Base-by-base conservation (phyloP, 2,888 invertebrate genomes). In the Cheilosia urbana region DNA sequence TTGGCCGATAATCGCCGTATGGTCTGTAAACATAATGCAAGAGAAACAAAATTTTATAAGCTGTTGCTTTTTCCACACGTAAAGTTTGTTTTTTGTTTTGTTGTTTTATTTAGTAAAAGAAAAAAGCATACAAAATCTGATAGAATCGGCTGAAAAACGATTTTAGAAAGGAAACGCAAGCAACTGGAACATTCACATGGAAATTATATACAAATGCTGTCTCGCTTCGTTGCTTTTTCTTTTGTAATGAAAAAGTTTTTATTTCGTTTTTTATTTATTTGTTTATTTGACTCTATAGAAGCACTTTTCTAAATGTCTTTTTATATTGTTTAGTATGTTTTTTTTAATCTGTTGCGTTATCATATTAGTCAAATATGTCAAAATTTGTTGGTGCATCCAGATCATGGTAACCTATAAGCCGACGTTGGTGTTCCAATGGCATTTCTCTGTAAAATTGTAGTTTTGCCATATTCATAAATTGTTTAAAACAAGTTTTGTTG, bases 341-440 rank as follows among this genome's bases (percentile, higher is more conserved):
- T 40, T 60, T 13, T n/a, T 6, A 63, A 71, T 72, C 68, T 81
- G 71, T 76, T 85, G 69, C 60, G 24, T 49, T 66, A 63, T 77
- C 55, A 53, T 72, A 57, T 88, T 91, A 92, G 88, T 92, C 92
- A 93, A 96, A 96, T 92, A 95, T 94, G 92, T 96, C 96, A 92
- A 94, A 94, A 93, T 93, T 94, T 92, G 96, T 96, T 93, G 96
- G 96, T 92, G 96, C 96, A 94, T 97, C 97, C 94, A 97, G 95
- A 94, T 97, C 97, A 93, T 96, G 95, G 95, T 97, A 97, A 92
- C 96, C 96, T 93, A 97, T 94, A 92, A 97, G 94, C 92, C 96
- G 95, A 93, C 97, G 95, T 92, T 95, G 94, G 90, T 94, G 94
- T 92, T 94, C 94, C 94, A 94, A 93, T 92, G 93, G 94, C 91